Conservation (phyloP, 2,113 vertebrate species). For the Equus quagga region DNA sequence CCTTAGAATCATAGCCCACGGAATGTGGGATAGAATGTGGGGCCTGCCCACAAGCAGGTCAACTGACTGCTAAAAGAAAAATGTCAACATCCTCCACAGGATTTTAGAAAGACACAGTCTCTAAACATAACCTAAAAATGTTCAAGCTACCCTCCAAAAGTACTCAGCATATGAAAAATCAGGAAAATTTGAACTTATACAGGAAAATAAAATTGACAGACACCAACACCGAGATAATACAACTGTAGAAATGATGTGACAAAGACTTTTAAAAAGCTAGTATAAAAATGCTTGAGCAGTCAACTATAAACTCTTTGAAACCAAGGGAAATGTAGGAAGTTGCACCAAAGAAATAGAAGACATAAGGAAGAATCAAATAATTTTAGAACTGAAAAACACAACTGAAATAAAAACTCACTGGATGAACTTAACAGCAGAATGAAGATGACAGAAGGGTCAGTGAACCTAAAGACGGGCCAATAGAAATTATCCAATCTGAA, state of each 20-base stretch:
- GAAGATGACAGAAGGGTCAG: background rate
- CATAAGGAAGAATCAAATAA: background rate
- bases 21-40: background rate
- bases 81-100: background rate
- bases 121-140: background rate
- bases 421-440: background rate
- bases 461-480: background rate
- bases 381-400: background rate
- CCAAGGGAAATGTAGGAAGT: background rate
- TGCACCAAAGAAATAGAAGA: background rate
- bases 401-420: background rate
- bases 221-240: background rate
- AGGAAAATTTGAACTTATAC: constrained; percentile 1
- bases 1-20: background rate
- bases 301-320: background rate
- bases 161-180: background rate
- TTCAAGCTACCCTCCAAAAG: background rate
- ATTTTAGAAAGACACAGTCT: constrained; percentile 6
- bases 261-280: constrained; percentile 12
- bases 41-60: background rate
- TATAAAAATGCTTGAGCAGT: background rate
- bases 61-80: background rate
- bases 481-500: background rate
- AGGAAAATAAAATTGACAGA: background rate
- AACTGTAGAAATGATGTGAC: background rate